Evolutionary conservation across 2,888 invertebrate species (phyloP), one percentile per base, ranked within the genome.

Genomic region (Tachina grossa): DNA sequence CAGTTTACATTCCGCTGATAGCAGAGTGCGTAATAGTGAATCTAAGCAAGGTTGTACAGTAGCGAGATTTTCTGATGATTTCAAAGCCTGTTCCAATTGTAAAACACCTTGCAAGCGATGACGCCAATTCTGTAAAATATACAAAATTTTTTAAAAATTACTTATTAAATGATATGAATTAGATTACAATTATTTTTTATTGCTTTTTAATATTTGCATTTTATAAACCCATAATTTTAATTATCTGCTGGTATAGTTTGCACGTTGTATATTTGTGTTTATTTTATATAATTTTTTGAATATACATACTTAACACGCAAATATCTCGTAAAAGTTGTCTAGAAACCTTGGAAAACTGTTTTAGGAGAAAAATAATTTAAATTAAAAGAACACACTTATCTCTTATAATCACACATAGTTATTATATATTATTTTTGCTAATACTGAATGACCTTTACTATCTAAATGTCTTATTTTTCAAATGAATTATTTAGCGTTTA

Each of bases 1-100:
- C 1, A 90, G 88, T 88, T 93, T 92, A 82, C 94, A 94, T 91
- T 96, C 96, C 83, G 95, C 95, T 49, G 95, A 93, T 22, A 96
- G 92, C 68, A 95, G 92, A 43, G 95, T 94, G 88, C 94, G 93
- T 79, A 96, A 93, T 84, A 96, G 94, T 43, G 94, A 93, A 87
- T 94, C 94, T 89, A 96, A 93, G 90, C 95, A 93, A 3, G 95
- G 94, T 88, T 95, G 94, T 68, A 95, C 93, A 65, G 93, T 89
- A 22, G 93, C 93, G 86, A 94, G 87, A 75, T 93, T 94, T 43
- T 93, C 92, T 2, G 94, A 93, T 53, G 93, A 93, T 84, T 93
- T 93, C 47, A 96, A 91, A 47, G 92, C 91, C 19, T 90, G 88
- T 78, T 92, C 92, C 39, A 93, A 89, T 57, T 90, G 88, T 9